Conservation (phyloP, 2,113 vertebrate species). For the Cebus imitator region DNA sequence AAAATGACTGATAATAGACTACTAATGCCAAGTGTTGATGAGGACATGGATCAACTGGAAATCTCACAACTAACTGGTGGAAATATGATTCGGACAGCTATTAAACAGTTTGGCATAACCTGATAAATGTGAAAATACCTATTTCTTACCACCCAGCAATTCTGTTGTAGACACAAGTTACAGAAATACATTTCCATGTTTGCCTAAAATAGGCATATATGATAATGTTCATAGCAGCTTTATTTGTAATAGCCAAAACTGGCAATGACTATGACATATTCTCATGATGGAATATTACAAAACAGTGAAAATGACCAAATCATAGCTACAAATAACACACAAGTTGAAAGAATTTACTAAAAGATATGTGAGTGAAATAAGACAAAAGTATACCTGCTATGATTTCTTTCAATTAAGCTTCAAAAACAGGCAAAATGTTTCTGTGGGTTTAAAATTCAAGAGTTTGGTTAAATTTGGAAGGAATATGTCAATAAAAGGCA, state of each 20-base stretch:
- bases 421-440: not conserved
- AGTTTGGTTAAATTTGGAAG: not conserved
- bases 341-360: not conserved
- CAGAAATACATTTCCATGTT: not conserved
- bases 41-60: not conserved
- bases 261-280: not conserved
- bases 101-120: not conserved
- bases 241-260: not conserved
- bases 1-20: not conserved
- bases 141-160: not conserved
- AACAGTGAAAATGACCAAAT: not conserved
- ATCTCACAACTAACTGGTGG: not conserved
- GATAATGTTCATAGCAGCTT: not conserved
- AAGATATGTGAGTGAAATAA: not conserved
- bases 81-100: not conserved
- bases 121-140: not conserved
- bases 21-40: not conserved
- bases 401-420: not conserved
- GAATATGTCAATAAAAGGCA: not conserved
- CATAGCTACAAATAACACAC: not conserved
- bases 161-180: not conserved
- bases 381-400: not conserved
- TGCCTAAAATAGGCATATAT: not conserved
- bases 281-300: not conserved
- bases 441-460: not conserved